Evolutionary conservation across 2,113 vertebrate species (phyloP), one percentile per base, ranked within the genome.

Genomic region (Tupaia chinensis): DNA sequence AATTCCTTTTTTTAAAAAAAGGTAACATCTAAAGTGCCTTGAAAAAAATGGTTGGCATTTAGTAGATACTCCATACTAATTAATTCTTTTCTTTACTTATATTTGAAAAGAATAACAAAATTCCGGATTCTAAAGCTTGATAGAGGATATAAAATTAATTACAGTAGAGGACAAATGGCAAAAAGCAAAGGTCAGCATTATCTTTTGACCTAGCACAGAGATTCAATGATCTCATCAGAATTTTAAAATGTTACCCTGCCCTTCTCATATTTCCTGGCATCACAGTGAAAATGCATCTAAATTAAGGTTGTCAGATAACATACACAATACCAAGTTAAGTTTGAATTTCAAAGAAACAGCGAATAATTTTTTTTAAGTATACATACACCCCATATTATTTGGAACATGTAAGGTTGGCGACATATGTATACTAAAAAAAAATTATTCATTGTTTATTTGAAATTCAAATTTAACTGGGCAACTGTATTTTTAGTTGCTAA

Each of bases 261-360:
- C 66, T 88, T 60, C 29, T 91, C 73, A 54, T 53, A 82, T 94
- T 89, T 97, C 82, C 87, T 92, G 63, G 66, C 61, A 83, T 77
- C 63, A 32, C 10, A 56, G 16, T n/a, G 32, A 93, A 89, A 84
- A 93, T 61, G 27, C 19, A 65, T 73, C 61, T 89, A 84, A 87
- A 69, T 86, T 89, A 93, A 92, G 81, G 53, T 23, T 81, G 27
- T 22, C 86, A 88, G 74, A 89, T 91, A 88, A 96, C 95, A 85
- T 69, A 85, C 15, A 85, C 4, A 87, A 34, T 3, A 73, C 5
- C 34, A 86, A 81, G 68, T 89, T 87, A 91, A 85, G 79, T 92
- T 54, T 91, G 63, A 94, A 96, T 93, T 97, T 94, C 53, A 92
- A 10, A 90, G 79, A 97, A 90, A 79, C 8, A 82, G 74, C 12